These are phyloP conservation scores for Cranoglanis bouderius DNA, from an alignment of 2,113 vertebrate species.

Conservation along the genomic window DNA sequence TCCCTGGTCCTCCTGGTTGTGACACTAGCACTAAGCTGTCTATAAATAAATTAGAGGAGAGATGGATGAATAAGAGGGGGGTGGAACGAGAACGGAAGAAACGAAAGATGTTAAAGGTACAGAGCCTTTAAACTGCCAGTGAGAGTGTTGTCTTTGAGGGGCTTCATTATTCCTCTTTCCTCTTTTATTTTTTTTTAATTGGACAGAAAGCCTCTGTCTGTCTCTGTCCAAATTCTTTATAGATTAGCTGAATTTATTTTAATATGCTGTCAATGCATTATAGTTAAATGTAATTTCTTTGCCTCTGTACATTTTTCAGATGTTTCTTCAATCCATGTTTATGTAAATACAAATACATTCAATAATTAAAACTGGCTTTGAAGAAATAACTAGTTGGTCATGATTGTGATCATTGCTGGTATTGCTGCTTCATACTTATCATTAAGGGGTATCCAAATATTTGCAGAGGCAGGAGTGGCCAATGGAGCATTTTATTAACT, in stretches of 20 bases:
- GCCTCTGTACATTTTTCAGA: not conserved
- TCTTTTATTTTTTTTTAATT: too few species aligned
- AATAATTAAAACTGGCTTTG: not conserved
- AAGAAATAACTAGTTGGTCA: not conserved
- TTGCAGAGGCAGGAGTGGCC: not conserved
- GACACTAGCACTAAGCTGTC: not conserved
- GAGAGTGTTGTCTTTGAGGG: not conserved
- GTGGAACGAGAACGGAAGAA: not conserved
- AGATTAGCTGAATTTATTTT: not conserved
- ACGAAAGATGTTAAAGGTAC: constrained; percentile 11
- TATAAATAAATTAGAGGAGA: constrained; percentile 7
- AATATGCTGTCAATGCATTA: not conserved
- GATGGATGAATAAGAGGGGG: not conserved
- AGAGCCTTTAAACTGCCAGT: not conserved
- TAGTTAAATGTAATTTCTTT: not conserved
- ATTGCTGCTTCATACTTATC: too few species aligned
- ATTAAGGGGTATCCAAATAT: not conserved
- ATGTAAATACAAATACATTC: not conserved
- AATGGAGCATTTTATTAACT: not conserved
- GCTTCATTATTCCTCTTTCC: not conserved
- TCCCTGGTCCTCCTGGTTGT: not conserved
- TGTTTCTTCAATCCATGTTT: not conserved
- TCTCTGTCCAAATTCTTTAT: not conserved
- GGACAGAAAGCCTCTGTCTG: too few species aligned
- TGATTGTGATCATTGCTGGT: too few species aligned